Percentiles rank a stretch among this genome's conserved stretches.
Conservation (phyloP, 2,888 invertebrate genomes). For the Rotaria magnacalcarata region DNA sequence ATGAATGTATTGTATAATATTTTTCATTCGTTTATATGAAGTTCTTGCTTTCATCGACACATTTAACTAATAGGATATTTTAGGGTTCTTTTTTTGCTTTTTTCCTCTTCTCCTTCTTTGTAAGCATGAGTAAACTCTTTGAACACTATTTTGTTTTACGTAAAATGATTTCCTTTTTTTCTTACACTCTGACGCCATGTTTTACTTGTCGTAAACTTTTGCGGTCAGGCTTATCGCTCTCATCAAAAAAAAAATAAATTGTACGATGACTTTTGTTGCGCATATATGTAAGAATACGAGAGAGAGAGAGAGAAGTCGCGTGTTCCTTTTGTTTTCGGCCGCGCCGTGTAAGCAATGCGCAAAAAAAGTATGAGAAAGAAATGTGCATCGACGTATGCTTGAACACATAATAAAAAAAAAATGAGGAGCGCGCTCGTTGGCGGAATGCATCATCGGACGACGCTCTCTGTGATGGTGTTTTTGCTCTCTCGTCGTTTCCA, state of each 20-base stretch:
- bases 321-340: conserved; percentile 3
- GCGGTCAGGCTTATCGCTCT: conserved; percentile 24
- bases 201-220: background rate
- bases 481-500: conserved; percentile 21
- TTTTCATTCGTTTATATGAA: background rate
- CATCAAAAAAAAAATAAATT: background rate
- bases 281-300: background rate
- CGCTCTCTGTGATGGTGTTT: conserved; percentile 4
- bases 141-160: background rate
- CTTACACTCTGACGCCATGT: background rate
- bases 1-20: background rate
- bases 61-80: background rate
- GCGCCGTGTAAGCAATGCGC: background rate
- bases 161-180: background rate
- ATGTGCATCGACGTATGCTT: background rate
- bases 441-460: conserved; percentile 11
- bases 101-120: background rate
- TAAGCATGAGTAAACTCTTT: background rate
- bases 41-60: background rate
- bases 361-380: conserved; percentile 1
- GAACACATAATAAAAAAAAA: conserved; percentile 16
- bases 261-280: background rate
- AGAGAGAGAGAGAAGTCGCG: background rate
- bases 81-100: background rate
- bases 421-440: background rate